Evolutionary conservation across 2,113 vertebrate species (phyloP).

Genomic region (Ophthalmolycus amberensis): DNA sequence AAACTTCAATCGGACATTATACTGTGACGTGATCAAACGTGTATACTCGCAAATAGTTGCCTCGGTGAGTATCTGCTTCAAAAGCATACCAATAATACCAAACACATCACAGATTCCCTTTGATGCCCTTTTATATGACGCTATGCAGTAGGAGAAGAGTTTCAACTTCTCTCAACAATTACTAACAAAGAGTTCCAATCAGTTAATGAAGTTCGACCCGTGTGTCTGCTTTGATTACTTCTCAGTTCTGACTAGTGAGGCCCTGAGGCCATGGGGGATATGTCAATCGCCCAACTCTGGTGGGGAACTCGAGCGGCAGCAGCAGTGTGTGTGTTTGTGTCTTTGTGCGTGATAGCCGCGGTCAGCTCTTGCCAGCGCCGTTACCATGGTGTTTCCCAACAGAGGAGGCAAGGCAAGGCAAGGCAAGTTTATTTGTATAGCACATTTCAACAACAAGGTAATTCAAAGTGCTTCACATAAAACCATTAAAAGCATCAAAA

Average conservation of each 20-base stretch:
- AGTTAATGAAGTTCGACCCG: conserved; percentile 79
- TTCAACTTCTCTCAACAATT: not conserved
- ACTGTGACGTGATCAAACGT: conserved; percentile 40
- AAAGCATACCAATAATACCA: conserved; percentile 27
- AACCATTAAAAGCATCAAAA: no score
- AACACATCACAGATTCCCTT: conserved; percentile 52
- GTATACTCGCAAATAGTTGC: conserved; percentile 27
- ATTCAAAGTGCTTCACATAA: no score
- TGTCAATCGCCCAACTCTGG: conserved; percentile 72
- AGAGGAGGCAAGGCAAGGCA: no score
- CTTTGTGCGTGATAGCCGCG: conserved; percentile 34
- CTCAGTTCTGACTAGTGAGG: conserved; percentile 65
- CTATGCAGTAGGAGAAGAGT: not conserved
- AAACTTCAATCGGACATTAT: not conserved
- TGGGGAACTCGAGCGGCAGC: conserved; percentile 48
- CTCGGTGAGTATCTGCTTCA: conserved; percentile 23
- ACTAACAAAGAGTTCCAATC: not conserved
- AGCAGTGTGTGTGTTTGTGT: conserved; percentile 44
- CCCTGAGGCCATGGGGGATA: conserved; percentile 66
- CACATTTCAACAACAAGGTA: no score
- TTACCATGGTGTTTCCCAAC: conserved; percentile 79
- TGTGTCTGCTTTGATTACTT: conserved; percentile 85
- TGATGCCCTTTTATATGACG: not conserved
- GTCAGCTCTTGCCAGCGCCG: conserved; percentile 65
- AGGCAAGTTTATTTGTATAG: no score